phyloP scores from a whole-genome alignment of 2,797 vertebrate genomes.

The Psittacula echo region DNA sequence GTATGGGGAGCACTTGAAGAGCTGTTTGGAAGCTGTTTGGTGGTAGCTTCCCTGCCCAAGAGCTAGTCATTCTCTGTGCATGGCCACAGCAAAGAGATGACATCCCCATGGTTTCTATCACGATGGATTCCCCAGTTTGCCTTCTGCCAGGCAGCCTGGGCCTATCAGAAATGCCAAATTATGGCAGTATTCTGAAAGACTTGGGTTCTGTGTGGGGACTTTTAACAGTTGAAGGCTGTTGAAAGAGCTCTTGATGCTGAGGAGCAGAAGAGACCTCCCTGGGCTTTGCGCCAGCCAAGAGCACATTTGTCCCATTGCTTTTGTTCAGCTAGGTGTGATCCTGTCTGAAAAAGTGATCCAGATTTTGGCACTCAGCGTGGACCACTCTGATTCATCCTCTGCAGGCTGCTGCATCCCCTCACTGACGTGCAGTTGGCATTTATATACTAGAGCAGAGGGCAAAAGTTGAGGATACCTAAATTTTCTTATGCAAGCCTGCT shows the following conservation, averaged over 20 bases:
- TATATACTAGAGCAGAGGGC: not conserved
- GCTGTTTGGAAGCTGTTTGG: not conserved
- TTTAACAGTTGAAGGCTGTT: not conserved
- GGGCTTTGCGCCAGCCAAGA: not conserved
- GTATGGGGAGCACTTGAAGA: not conserved
- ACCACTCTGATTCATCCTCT: not conserved
- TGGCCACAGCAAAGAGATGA: not conserved
- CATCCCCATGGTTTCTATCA: not conserved
- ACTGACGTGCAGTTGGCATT: not conserved
- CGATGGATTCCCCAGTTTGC: not conserved
- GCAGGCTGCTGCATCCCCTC: not conserved
- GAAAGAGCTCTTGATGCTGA: not conserved
- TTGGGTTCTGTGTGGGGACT: fast-evolving
- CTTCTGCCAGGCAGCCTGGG: not conserved
- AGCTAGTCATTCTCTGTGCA: fast-evolving
- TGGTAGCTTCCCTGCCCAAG: not conserved
- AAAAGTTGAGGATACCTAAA: not conserved
- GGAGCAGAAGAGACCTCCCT: not conserved
- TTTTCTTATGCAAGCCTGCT: not conserved
- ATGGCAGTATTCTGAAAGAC: not conserved
- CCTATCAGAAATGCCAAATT: not conserved
- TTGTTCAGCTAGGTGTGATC: not conserved
- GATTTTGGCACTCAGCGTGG: not conserved
- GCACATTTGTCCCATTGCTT: not conserved
- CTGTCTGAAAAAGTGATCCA: not conserved